Evolutionary conservation across 1,140 invertebrate genomes (phyloP), one percentile per base, ranked within the genome.

Genomic region (Wasmannia auropunctata): DNA sequence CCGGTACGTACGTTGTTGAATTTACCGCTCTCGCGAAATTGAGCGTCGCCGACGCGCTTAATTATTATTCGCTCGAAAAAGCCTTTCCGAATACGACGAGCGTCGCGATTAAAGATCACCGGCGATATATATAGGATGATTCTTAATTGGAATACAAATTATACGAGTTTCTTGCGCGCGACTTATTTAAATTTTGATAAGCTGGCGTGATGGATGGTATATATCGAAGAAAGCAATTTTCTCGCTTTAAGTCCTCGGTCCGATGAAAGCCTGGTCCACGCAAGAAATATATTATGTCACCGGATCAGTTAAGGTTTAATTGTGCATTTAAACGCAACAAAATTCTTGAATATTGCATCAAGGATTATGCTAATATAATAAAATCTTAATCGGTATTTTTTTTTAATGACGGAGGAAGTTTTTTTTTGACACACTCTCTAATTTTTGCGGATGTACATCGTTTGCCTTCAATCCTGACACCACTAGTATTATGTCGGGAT

Each of bases 141-240:
- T 77, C 43, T 37, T 85, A 85, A 85, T 85, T 83, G 79, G 79
- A 74, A 74, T 83, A 83, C 79, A 83, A 74, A 83, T 83, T 83
- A 58, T 58, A 58, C 65, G 67, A 83, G 67, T 58, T 83, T 58
- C 37, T 43, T 54, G 51, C 67, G 65, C 19, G 79, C 37, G 67
- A 46, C 79, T 83, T 83, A 83, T 83, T 83, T 83, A 74, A 83
- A 83, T 83, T 83, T 49, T 46, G 79, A 83, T 74, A 83, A 83
- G 67, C 16, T 31, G 25, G 25, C 25, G 25, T 83, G 67, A 74
- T 43, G 51, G 25, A 60, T 43, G 79, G 3, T 40, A 40, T n/a
- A 37, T 10, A 67, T 81, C 37, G 77, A 58, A 81, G 3, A 81
- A 51, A 74, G 22, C 51, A 43, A 72, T 74, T 83, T 83, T 74